Percentiles rank a stretch among this genome's conserved stretches.
phyloP scores from a whole-genome alignment of 2,888 invertebrate species.

The Bimastos eiseni region DNA sequence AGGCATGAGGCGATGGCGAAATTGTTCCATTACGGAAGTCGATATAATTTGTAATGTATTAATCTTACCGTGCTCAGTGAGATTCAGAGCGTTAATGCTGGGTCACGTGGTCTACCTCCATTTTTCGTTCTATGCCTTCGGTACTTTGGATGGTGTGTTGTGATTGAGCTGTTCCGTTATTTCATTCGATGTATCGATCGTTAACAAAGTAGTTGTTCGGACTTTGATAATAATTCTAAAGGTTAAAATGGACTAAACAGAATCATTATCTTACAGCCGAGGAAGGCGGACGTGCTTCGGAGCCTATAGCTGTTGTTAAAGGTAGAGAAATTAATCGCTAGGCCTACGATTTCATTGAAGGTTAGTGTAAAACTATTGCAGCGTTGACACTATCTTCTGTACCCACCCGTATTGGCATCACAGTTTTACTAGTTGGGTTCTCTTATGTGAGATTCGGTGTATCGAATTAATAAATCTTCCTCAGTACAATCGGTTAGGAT shows the following conservation, averaged over 20 bases:
- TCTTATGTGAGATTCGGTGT: background rate
- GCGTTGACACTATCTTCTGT: background rate
- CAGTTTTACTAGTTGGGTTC: background rate
- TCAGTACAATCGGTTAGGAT: too few species aligned
- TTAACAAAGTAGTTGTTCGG: background rate
- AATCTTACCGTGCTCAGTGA: background rate
- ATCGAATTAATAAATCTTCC: too few species aligned
- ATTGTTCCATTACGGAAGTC: too few species aligned
- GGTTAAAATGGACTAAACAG: background rate
- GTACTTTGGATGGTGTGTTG: background rate
- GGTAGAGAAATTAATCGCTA: background rate
- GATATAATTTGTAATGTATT: too few species aligned
- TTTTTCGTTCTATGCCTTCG: background rate
- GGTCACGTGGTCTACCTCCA: background rate
- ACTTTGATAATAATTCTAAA: background rate
- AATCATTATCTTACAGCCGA: background rate
- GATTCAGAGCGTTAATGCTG: background rate
- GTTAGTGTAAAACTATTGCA: background rate
- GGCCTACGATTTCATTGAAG: background rate
- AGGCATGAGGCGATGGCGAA: too few species aligned
- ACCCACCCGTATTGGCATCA: background rate
- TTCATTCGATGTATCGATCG: background rate
- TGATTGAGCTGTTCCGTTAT: background rate
- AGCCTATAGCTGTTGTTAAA: constrained; percentile 2
- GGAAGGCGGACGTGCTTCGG: background rate